Evolutionary conservation across 2,888 invertebrate genomes (phyloP), one percentile per base, ranked within the genome.

Genomic region (Actias luna): DNA sequence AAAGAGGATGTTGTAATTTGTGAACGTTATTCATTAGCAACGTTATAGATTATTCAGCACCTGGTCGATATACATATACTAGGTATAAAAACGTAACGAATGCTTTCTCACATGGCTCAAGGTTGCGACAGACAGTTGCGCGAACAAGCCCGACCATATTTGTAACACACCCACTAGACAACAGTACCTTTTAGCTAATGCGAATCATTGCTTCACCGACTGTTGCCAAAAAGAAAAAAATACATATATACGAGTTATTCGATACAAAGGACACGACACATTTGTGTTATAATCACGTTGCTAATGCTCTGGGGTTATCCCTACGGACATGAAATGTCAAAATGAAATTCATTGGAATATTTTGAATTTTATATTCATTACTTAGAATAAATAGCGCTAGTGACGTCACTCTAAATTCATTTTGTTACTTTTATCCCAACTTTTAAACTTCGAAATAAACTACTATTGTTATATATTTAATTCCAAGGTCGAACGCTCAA

Each of bases 41-140:
- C 67, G 69, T 67, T 67, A 7, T 77, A 76, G 78, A 79, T 78
- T 75, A 80, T 78, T 77, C 74, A 71, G 75, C 75, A 71, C 72
- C 68, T 65, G 72, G 69, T 69, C 65, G 70, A 50, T 67, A 68
- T 73, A 73, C 70, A 71, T 69, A 73, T 67, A 77, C 67, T 55
- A 55, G n/a, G 62, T 64, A 69, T 63, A 67, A 70, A 65, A 69
- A 74, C 76, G 78, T 78, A 78, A 78, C 78, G 70, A 77, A 73
- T 79, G 78, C 84, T 85, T 85, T 86, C 85, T 83, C 81, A 76
- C 71, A 75, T 65, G 64, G 73, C 64, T 64, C 84, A 86, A 86
- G 85, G 86, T 81, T 82, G 75, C 76, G 66, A 72, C 81, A 80
- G 71, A 69, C 76, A 71, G 76, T 82, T 83, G 82, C 84, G 79